Base-by-base conservation (phyloP, 2,113 vertebrate species). In the Tachysurus vachellii region DNA sequence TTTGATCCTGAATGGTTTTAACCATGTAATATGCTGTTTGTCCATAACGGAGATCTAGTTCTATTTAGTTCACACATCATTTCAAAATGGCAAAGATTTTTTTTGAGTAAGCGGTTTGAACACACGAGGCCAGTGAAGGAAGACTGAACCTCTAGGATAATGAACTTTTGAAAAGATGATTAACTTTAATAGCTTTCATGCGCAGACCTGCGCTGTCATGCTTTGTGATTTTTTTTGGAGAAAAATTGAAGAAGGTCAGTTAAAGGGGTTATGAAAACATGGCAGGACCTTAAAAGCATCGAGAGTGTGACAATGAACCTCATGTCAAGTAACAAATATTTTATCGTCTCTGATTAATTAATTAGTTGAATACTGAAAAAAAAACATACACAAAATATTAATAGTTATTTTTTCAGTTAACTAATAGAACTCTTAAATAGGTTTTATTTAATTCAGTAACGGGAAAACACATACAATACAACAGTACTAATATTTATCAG, bases 121-220 rank as follows among this genome's bases (percentile, higher is more conserved):
- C 54, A 36, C 31, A 26, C 2, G 19, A 23, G 19, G 19, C 56
- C 14, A 59, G 2, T 42, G 10, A 23, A 26, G 19, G 56, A 81
- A 81, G 53, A 81, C 61, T 23, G 36, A 44, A 81, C 79, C 19
- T 61, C 21, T 81, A 42, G 56, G 21, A 61, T 80, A 80, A 31
- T 79, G 50, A 17, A 79, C 47, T 19, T 79, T 79, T 79, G 11
- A 76, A 53, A 53, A 76, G 36, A 44, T 42, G 36, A 9, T 10
- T 50, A 26, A 59, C 28, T 59, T 59, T 61, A 36, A 81, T 61
- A 14, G 11, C 12, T 42, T 81, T 81, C 19, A 61, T 44, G 28
- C 59, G 19, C 36, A 28, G 28, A 80, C 53, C 10, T 4, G 26
- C 28, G 50, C 26, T 56, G 36, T 17, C 70, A 44, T 21, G 23